Evolutionary conservation across 37 sponge, comb jelly and placozoan species (phyloP).

Genomic region (Dysidea cf. avara): DNA sequence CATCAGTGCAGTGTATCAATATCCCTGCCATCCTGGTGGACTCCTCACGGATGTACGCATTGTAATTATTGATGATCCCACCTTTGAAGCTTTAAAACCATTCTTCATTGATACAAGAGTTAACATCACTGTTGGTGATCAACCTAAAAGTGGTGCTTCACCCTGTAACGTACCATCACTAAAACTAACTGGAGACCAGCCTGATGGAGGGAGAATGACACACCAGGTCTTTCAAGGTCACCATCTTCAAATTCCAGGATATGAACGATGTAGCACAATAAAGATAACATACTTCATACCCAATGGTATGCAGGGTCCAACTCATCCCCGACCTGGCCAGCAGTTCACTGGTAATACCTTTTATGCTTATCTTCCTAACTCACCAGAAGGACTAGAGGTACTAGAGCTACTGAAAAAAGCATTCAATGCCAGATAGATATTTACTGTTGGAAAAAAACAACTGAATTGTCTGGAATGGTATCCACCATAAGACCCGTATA

Average conservation of each 20-base stretch:
- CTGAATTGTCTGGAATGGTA: no score
- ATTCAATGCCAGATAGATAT: no score
- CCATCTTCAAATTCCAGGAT: slow-evolving; percentile 44
- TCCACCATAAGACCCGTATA: no score
- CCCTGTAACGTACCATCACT: slow-evolving; percentile 41
- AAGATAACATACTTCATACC: slow-evolving; percentile 58
- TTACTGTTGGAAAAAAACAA: no score
- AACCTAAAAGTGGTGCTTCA: no score
- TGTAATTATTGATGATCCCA: slow-evolving; percentile 59
- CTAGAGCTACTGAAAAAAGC: no score
- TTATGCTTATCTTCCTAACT: slow-evolving; percentile 73
- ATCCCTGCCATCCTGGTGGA: background rate
- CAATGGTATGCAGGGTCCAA: slow-evolving; percentile 43
- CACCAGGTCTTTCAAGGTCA: no score
- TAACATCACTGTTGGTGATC: no score
- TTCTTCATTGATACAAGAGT: no score
- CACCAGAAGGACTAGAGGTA: slow-evolving; percentile 62
- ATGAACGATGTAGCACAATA: slow-evolving; percentile 43
- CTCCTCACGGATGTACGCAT: slow-evolving; percentile 57
- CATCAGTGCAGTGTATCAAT: slow-evolving; percentile 13
- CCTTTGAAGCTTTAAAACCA: no score
- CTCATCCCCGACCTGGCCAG: slow-evolving; percentile 71
- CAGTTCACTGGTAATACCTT: slow-evolving; percentile 31
- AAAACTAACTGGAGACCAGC: slow-evolving; percentile 49
- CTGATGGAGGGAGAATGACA: slow-evolving; percentile 40